Conservation (phyloP, 2,888 invertebrate genomes). For the Gymnosoma rotundatum region DNA sequence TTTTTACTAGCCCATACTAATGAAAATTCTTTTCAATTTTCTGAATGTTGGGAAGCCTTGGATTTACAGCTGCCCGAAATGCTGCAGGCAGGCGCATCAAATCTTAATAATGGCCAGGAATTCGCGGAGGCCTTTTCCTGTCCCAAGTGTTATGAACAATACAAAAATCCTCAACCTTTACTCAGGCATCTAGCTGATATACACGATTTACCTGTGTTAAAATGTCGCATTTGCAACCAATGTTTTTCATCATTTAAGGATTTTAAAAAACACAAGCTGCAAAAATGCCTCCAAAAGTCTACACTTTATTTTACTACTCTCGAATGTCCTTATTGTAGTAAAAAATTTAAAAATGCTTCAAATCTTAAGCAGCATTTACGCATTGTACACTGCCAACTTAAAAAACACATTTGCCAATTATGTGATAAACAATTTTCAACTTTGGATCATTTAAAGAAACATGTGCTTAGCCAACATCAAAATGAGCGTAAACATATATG, state of each 20-base stretch:
- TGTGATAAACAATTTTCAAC: slow-evolving; percentile 75
- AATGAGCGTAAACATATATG: slow-evolving; percentile 74
- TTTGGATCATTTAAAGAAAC: slow-evolving; percentile 75
- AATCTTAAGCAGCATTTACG: slow-evolving; percentile 74
- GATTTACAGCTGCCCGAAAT: slow-evolving; percentile 73
- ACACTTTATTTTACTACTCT: neutral
- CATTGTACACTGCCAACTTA: slow-evolving; percentile 71
- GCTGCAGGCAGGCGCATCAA: slow-evolving; percentile 50
- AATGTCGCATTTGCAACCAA: slow-evolving; percentile 58
- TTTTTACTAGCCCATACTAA: slow-evolving; percentile 72
- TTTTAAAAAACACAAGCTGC: slow-evolving; percentile 70
- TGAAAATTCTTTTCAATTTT: slow-evolving; percentile 74
- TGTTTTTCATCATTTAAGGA: slow-evolving; percentile 70
- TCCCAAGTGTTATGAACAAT: slow-evolving; percentile 73
- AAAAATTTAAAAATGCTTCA: slow-evolving; percentile 67
- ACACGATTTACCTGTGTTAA: slow-evolving; percentile 64
- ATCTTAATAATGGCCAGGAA: slow-evolving; percentile 15
- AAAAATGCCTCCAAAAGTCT: slow-evolving; percentile 10
- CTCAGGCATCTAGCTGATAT: slow-evolving; percentile 72
- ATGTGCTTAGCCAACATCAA: slow-evolving; percentile 74
- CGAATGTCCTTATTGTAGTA: slow-evolving; percentile 73
- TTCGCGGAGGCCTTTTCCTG: slow-evolving; percentile 69
- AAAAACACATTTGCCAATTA: slow-evolving; percentile 73
- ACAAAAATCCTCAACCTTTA: slow-evolving; percentile 68
- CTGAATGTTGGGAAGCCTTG: slow-evolving; percentile 74